Percentiles rank a stretch among this genome's conserved stretches.
Conservation (phyloP, 1,140 invertebrate genomes). For the Bombus pascuorum region DNA sequence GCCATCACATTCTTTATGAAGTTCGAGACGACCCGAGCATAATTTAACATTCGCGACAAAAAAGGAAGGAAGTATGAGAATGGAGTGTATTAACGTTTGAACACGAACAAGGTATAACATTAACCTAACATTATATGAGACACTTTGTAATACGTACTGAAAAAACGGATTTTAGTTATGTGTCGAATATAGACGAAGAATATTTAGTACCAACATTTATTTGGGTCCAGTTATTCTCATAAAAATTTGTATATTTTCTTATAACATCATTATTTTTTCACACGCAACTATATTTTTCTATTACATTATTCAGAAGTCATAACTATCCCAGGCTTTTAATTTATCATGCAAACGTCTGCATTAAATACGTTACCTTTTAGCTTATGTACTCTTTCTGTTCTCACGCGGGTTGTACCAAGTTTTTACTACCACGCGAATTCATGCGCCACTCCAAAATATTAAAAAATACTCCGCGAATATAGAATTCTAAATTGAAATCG, state of each 20-base stretch:
- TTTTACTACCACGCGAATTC: background rate
- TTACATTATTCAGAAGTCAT: background rate
- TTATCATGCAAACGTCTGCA: background rate
- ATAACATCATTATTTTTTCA: background rate
- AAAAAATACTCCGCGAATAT: background rate
- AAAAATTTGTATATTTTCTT: background rate
- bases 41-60: background rate
- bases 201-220: background rate
- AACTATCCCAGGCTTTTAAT: background rate
- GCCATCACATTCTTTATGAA: constrained; percentile 21
- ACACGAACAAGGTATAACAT: background rate
- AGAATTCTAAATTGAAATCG: background rate
- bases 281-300: background rate
- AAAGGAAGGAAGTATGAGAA: background rate
- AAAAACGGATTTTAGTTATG: background rate
- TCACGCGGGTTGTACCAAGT: too few relatives aligned
- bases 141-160: background rate
- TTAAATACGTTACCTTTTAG: background rate
- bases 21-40: background rate
- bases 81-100: background rate
- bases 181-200: background rate
- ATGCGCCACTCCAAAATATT: background rate
- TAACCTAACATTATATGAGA: background rate
- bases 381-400: background rate
- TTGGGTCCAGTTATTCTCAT: background rate